Conservation (phyloP, 2,888 invertebrate species). For the Amphipyra tragopoginis region DNA sequence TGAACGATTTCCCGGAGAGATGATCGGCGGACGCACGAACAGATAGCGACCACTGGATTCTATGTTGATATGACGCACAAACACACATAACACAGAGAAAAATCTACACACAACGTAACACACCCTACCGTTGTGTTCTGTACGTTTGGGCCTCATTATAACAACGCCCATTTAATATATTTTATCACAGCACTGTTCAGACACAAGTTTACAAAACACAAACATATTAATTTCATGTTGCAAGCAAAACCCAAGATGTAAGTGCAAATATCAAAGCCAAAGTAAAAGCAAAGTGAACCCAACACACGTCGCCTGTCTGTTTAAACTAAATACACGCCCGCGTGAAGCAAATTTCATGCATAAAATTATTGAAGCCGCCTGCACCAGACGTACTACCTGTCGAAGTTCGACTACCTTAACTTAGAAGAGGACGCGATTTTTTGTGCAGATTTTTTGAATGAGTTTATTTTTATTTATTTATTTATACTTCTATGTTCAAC, state of each 20-base stretch:
- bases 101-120: too few species aligned
- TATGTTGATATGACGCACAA: too few species aligned
- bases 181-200: background rate
- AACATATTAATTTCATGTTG: conserved; percentile 49
- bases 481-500: too few species aligned
- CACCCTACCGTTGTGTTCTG: too few species aligned
- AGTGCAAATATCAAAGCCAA: conserved; percentile 56
- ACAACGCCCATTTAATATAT: background rate
- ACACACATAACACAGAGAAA: too few species aligned
- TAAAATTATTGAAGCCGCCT: conserved; percentile 84
- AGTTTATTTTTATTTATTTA: too few species aligned
- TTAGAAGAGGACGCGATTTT: conserved; percentile 51
- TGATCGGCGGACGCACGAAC: too few species aligned
- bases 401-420: conserved; percentile 57
- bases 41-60: too few species aligned
- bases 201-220: conserved; percentile 25
- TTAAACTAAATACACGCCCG: conserved; percentile 77
- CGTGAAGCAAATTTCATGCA: conserved; percentile 84
- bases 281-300: conserved; percentile 55
- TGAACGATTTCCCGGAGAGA: too few species aligned
- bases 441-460: too few species aligned
- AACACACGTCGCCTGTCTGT: conserved; percentile 65
- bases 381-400: conserved; percentile 77
- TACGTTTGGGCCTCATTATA: background rate
- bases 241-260: conserved; percentile 46